These are phyloP conservation scores for Druceiella hillmani DNA, from an alignment of 2,888 invertebrate species.

Conservation along the genomic window DNA sequence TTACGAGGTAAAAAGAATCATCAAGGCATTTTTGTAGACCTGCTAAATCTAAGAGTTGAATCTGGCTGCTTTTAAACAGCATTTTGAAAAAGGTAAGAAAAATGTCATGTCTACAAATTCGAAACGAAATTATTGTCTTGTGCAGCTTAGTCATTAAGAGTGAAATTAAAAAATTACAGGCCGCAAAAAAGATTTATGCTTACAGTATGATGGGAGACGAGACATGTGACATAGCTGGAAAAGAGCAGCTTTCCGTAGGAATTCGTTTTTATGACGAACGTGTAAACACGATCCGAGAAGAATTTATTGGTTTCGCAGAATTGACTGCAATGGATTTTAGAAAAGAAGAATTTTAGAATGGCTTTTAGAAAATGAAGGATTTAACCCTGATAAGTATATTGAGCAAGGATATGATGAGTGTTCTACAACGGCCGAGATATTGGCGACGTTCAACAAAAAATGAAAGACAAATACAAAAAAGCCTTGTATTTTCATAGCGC, in stretches of 20 bases:
- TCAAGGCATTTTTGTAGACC: too few species aligned
- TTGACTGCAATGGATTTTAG: conserved; percentile 14
- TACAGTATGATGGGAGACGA: conserved; percentile 26
- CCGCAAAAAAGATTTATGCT: conserved; percentile 12
- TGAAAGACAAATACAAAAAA: too few species aligned
- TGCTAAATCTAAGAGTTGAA: too few species aligned
- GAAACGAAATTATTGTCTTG: conserved; percentile 24
- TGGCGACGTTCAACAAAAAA: conserved; percentile 20
- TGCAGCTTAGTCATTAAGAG: conserved; percentile 20
- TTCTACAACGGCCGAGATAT: conserved; percentile 22
- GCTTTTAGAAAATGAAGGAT: conserved; percentile 11
- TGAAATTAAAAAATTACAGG: conserved; percentile 15
- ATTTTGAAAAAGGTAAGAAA: too few species aligned
- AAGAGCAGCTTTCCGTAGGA: conserved; percentile 28
- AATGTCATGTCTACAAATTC: too few species aligned
- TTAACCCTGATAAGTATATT: conserved; percentile 17
- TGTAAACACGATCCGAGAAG: conserved; percentile 10
- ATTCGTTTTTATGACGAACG: conserved; percentile 17
- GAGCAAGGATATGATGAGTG: conserved; percentile 25
- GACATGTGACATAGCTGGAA: conserved; percentile 26
- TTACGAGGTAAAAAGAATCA: too few species aligned
- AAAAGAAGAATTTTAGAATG: conserved; percentile 14
- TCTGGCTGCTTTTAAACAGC: too few species aligned
- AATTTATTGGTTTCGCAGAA: too few species aligned
- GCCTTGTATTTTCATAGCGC: conserved; percentile 20